Conservation (phyloP, 2,888 invertebrate genomes). For the Coleophora flavipennella region DNA sequence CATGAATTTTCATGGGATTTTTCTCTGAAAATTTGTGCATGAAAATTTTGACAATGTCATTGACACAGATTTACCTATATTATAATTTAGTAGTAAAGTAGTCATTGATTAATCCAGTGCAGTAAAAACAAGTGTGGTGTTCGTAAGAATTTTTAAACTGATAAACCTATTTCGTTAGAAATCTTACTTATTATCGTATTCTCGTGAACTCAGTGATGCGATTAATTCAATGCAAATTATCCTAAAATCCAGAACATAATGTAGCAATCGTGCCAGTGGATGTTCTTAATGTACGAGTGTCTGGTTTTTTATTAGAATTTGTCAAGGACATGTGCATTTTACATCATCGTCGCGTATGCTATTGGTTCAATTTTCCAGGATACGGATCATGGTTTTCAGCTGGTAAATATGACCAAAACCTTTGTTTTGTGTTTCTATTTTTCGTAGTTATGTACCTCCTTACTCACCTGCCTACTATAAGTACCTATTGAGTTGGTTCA, state of each 20-base stretch:
- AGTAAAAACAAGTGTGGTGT: too few relatives aligned
- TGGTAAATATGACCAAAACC: slow-evolving; percentile 36
- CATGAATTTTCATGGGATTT: slow-evolving; percentile 11
- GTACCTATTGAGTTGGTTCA: too few relatives aligned
- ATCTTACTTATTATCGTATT: not conserved
- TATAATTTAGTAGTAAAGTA: too few relatives aligned
- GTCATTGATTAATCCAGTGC: too few relatives aligned
- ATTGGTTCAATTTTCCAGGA: slow-evolving; percentile 55
- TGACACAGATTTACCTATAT: slow-evolving; percentile 7
- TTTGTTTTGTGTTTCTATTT: too few relatives aligned
- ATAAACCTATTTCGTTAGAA: not conserved
- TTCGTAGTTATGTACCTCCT: too few relatives aligned
- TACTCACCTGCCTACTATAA: too few relatives aligned
- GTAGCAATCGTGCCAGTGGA: slow-evolving; percentile 24
- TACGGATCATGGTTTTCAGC: slow-evolving; percentile 54
- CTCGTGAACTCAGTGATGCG: slow-evolving; percentile 24
- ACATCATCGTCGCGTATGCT: slow-evolving; percentile 54
- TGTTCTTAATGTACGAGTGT: slow-evolving; percentile 48
- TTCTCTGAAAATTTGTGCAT: not conserved
- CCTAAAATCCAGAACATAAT: slow-evolving; percentile 26
- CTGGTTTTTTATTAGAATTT: slow-evolving; percentile 43
- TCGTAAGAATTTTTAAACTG: too few relatives aligned
- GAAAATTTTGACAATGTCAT: slow-evolving; percentile 20
- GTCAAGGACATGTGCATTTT: slow-evolving; percentile 68
- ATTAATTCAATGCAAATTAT: slow-evolving; percentile 19